Base-by-base conservation (phyloP, 2,113 vertebrate genomes). In the Columba janthina region DNA sequence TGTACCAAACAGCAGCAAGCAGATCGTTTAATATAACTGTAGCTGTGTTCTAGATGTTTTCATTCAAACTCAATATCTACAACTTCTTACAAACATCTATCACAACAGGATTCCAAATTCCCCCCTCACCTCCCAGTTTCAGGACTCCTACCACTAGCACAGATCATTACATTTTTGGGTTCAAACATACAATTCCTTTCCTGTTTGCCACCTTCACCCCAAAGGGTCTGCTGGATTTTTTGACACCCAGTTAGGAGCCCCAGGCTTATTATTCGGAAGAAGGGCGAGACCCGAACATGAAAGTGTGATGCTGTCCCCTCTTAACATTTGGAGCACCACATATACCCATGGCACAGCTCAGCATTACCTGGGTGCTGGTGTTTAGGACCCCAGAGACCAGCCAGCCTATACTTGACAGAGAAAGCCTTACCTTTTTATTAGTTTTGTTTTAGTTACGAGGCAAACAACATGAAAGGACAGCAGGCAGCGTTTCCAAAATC, bases 291-390 rank as follows among this genome's bases (percentile, higher is more conserved):
- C 12, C 42, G 69, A 19, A 8, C 32, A 50, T 14, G 42, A 11
- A 64, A 64, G 12, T 0, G 17, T 19, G 26, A n/a, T 51, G 60
- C 46, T 57, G 20, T 42, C 20, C n/a, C 56, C 46, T 65, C 51
- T 13, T 5, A 32, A n/a, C 1, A 0, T 60, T 29, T 72, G 61
- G 34, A 88, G 66, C 20, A 16, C 15, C 48, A 6, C 0, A 0
- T 13, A 3, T 5, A 16, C 2, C 25, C 81, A 9, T 10, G 7
- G 34, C 6, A 5, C 36, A 81, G 34, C 9, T 24, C 48, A 67
- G 22, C 29, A 24, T 24, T 40, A 56, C 6, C 9, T 36, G 12
- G 12, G 29, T 56, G 38, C 50, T 87, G 44, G 12, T 2, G 2
- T 42, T 77, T 11, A 85, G 17, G 42, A 56, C 31, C 20, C 36